Conservation (phyloP, 2,797 vertebrate species). For the Uromys caudimaculatus region DNA sequence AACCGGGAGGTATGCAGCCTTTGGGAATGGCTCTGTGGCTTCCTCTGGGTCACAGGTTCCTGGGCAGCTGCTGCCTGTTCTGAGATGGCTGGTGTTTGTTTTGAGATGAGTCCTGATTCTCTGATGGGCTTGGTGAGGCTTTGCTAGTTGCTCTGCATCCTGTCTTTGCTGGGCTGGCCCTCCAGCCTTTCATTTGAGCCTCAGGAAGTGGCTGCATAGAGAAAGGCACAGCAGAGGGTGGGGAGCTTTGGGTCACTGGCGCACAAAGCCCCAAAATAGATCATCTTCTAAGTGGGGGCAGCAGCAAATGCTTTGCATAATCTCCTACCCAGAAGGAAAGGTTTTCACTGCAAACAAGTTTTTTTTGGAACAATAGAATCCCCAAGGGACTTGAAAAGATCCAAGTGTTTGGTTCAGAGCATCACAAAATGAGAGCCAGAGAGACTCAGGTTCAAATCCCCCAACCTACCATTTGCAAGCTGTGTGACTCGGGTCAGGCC, state of each 20-base stretch:
- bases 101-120: neutral
- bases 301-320: constrained; percentile 67
- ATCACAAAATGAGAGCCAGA: neutral
- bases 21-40: rapidly evolving
- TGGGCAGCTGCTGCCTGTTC: neutral
- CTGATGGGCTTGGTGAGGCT: neutral
- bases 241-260: constrained; percentile 55
- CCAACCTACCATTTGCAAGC: neutral
- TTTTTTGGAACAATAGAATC: neutral
- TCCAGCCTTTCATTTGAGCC: neutral
- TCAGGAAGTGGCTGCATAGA: constrained; percentile 74
- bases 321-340: constrained; percentile 66
- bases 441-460: neutral
- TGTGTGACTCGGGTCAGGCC: neutral
- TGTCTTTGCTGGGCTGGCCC: constrained; percentile 8
- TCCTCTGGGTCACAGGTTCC: neutral
- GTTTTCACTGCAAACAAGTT: neutral
- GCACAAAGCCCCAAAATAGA: constrained; percentile 74
- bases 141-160: neutral
- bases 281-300: constrained; percentile 48
- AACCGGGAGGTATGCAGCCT: neutral
- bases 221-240: neutral
- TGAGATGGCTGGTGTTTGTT: neutral
- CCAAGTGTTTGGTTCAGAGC: neutral
- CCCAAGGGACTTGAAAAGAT: neutral